A percentile compares a stretch with the other conserved stretches of the same genome.
phyloP scores from a whole-genome alignment of 2,797 vertebrate species.

The Periophthalmus magnuspinnatus region DNA sequence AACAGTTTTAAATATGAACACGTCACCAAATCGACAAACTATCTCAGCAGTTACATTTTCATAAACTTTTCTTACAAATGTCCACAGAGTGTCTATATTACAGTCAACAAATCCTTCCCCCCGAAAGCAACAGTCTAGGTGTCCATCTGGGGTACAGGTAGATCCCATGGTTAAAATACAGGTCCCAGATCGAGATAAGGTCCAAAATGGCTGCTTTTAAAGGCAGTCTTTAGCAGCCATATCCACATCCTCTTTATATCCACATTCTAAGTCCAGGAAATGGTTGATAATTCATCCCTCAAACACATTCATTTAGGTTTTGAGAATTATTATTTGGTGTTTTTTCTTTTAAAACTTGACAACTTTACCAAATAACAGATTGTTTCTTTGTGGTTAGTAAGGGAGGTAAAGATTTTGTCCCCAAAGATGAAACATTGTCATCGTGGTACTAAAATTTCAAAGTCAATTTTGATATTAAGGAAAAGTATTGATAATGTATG shows the following conservation, averaged over 20 bases:
- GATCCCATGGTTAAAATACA: not conserved
- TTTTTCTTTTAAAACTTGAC: not conserved
- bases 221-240: conserved; percentile 1
- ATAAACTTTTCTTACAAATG: conserved; percentile 5
- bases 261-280: not conserved
- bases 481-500: no score
- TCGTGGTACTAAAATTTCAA: no score
- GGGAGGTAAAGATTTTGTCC: not conserved
- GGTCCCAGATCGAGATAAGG: not conserved
- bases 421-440: not conserved
- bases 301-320: not conserved
- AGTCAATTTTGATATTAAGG: no score
- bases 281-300: not conserved
- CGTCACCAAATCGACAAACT: conserved; percentile 35
- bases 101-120: not conserved
- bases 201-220: not conserved
- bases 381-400: not conserved
- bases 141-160: not conserved
- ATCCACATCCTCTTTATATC: not conserved
- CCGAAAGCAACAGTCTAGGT: not conserved
- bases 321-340: not conserved
- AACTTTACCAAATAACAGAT: not conserved
- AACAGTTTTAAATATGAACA: conserved; percentile 59
- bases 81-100: not conserved
- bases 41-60: conserved; percentile 25